phyloP scores from a whole-genome alignment of 2,113 vertebrate species.

The Anarhynchus alexandrinus region DNA sequence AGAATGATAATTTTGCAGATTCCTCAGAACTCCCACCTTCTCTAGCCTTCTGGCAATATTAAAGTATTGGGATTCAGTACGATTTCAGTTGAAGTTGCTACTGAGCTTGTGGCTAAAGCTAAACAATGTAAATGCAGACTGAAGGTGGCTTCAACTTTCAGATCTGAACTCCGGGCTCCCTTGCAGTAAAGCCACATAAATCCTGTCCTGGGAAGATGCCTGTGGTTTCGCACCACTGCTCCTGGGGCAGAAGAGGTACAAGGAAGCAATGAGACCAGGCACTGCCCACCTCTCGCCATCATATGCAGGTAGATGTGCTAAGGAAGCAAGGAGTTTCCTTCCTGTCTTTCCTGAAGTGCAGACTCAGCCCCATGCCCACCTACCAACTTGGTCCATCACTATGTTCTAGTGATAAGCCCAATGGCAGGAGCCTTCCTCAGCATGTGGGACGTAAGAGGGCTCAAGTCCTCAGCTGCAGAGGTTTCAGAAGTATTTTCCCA shows the following conservation, averaged over 20 bases:
- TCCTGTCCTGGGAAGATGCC: background rate
- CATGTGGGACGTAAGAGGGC: background rate
- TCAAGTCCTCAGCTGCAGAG: background rate
- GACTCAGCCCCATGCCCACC: background rate
- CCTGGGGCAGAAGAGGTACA: background rate
- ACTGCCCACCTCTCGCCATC: background rate
- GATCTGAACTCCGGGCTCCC: background rate
- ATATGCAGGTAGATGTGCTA: accelerated
- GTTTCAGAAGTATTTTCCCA: background rate
- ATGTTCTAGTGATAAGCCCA: background rate
- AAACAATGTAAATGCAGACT: background rate
- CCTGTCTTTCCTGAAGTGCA: background rate
- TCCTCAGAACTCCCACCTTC: background rate
- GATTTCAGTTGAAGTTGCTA: background rate
- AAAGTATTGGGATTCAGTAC: accelerated
- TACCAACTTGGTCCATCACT: background rate
- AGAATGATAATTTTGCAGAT: background rate
- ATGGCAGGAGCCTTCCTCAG: background rate
- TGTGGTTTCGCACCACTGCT: background rate
- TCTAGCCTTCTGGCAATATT: background rate
- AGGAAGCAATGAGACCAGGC: too few species aligned
- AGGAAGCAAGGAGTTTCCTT: background rate
- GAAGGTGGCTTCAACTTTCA: background rate
- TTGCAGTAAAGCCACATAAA: background rate
- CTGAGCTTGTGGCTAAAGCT: background rate